Base-by-base conservation (phyloP, 1,140 invertebrate genomes). In the Drosophila kurseongensis region DNA sequence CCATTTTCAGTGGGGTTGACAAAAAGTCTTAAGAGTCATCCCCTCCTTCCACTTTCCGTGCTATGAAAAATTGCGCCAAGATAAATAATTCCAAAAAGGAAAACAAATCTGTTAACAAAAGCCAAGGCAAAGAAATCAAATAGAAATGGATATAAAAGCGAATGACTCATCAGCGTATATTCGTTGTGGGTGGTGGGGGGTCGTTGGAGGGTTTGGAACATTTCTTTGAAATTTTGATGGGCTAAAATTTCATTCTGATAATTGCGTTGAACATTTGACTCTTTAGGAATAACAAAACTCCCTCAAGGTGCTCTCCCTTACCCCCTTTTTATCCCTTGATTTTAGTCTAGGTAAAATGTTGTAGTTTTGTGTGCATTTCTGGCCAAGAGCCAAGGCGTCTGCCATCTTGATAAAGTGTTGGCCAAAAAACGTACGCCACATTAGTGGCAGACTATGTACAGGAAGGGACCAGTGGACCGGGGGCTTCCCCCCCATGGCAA, bases 381-480 rank as follows among this genome's bases (percentile, higher is more conserved):
- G 84, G 84, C 84, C 45, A 10, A 14, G 18, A 61, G 73, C 84
- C 84, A 88, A 88, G 84, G 84, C 84, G 84, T 88, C 84, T 88
- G 84, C 84, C 84, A 88, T 88, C 84, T 88, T 88, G 84, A 88
- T 88, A 88, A 89, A 88, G 83, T 89, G 83, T 88, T 88, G 71
- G 83, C 83, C 84, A 88, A 88, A 88, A 88, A 88, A 89, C 81
- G 80, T 90, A 88, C 84, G 84, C 84, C 80, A 88, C 84, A 88
- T 88, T 88, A 88, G 84, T 89, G 83, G 80, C 83, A 74, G 84
- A 84, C 67, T 62, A 60, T 59, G 48, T 41, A 40, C 23, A 40
- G 3, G 29, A 6, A 13, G 23, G 38, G 23, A 8, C 4, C 12
- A n/a, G 47, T 8, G 47, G 47, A 9, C 13, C 4, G 35, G 4